Conservation (phyloP, 1,140 invertebrate species). For the Euwallacea similis region DNA sequence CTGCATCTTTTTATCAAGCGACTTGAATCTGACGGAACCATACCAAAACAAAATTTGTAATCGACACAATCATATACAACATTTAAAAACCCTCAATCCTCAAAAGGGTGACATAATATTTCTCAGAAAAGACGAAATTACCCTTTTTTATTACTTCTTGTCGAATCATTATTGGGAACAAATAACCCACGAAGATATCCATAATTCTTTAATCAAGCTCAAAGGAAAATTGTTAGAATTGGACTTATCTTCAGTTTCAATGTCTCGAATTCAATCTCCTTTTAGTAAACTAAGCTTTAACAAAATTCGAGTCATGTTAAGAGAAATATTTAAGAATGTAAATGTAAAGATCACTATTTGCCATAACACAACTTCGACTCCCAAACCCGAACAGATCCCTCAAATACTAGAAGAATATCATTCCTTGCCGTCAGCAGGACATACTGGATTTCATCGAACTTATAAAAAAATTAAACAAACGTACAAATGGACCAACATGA, state of each 20-base stretch:
- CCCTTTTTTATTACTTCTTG: too few species aligned
- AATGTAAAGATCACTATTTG: conserved; percentile 1
- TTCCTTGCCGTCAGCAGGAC: neutral
- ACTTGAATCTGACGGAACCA: too few species aligned
- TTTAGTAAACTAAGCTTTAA: neutral
- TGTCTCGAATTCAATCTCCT: neutral
- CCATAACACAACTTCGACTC: neutral
- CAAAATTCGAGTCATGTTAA: neutral
- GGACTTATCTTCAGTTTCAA: neutral
- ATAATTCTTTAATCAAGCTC: neutral
- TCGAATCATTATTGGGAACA: too few species aligned
- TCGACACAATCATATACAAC: too few species aligned
- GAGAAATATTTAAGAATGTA: conserved; percentile 11
- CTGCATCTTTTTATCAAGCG: too few species aligned
- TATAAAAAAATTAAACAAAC: conserved; percentile 17
- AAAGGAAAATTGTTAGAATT: conserved; percentile 1
- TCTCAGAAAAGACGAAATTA: too few species aligned
- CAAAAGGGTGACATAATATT: too few species aligned
- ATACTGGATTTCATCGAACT: conserved; percentile 1
- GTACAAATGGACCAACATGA: conserved; percentile 45
- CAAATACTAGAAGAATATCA: neutral
- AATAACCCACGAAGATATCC: too few species aligned
- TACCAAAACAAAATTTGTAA: too few species aligned
- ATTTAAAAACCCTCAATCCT: too few species aligned
- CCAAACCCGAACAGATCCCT: neutral